These are phyloP conservation scores for Psettodes erumei DNA, from an alignment of 2,113 vertebrate genomes.

Conservation along the genomic window DNA sequence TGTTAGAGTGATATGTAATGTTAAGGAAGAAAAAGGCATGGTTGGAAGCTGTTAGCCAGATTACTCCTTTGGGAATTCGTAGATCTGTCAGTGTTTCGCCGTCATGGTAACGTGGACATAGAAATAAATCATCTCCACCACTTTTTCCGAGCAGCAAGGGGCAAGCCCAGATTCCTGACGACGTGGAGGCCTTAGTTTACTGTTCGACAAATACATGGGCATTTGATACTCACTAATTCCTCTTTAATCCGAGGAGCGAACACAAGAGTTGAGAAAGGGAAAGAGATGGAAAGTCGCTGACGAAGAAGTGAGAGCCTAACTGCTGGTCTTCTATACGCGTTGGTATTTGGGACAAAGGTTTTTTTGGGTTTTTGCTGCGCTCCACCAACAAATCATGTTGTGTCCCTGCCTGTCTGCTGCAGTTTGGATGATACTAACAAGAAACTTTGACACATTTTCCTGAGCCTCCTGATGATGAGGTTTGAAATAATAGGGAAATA, in stretches of 20 bases:
- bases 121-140: conserved; percentile 52
- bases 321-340: not conserved
- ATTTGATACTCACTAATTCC: conserved; percentile 45
- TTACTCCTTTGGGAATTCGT: conserved; percentile 56
- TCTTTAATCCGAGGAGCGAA: conserved; percentile 38
- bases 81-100: conserved; percentile 63
- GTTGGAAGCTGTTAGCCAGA: conserved; percentile 72
- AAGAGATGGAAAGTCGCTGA: conserved; percentile 36
- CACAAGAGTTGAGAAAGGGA: conserved; percentile 14
- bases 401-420: conserved; percentile 9
- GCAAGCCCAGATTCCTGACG: conserved; percentile 24
- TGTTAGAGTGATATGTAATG: conserved; percentile 74
- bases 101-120: conserved; percentile 69
- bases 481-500: not conserved
- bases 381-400: conserved; percentile 28
- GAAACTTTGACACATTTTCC: conserved; percentile 6
- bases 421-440: conserved; percentile 34
- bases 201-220: conserved; percentile 27
- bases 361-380: not conserved
- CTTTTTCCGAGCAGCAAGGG: conserved; percentile 44
- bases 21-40: conserved; percentile 63
- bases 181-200: conserved; percentile 21
- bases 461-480: not conserved
- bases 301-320: conserved; percentile 12
- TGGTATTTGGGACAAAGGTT: not conserved